A percentile compares a stretch with the other conserved stretches of the same genome.
phyloP scores from a whole-genome alignment of 2,888 invertebrate species.

The Nemapogon koenigi region DNA sequence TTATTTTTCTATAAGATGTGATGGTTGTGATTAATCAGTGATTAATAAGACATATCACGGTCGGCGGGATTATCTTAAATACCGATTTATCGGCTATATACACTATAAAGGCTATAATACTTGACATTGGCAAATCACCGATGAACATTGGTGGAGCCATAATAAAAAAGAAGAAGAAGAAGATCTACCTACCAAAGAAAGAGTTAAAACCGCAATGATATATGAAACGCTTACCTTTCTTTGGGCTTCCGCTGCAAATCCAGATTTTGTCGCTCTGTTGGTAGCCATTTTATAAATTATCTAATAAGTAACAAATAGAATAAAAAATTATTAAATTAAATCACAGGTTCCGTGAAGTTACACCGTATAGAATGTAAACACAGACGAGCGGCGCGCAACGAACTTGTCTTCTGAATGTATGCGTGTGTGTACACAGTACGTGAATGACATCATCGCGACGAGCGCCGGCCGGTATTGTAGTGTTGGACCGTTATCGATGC shows the following conservation, averaged over 20 bases:
- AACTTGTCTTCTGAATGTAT: slow-evolving; percentile 37
- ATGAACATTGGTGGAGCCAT: too few relatives aligned
- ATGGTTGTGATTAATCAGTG: too few relatives aligned
- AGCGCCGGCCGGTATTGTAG: slow-evolving; percentile 25
- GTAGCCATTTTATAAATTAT: slow-evolving; percentile 70
- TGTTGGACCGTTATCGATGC: slow-evolving; percentile 1
- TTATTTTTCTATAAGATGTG: too few relatives aligned
- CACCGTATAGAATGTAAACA: slow-evolving; percentile 47
- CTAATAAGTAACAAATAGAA: slow-evolving; percentile 24
- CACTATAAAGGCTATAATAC: too few relatives aligned
- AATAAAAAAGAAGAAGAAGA: too few relatives aligned
- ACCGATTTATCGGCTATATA: too few relatives aligned
- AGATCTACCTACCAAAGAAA: slow-evolving; percentile 1
- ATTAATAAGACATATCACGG: too few relatives aligned
- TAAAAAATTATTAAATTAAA: background rate
- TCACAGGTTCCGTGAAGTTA: slow-evolving; percentile 47
- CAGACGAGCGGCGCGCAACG: slow-evolving; percentile 34
- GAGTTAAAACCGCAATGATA: background rate
- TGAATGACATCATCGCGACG: slow-evolving; percentile 52
- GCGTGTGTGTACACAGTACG: slow-evolving; percentile 45
- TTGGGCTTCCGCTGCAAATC: slow-evolving; percentile 96
- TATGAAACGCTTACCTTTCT: slow-evolving; percentile 76
- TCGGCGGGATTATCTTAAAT: too few relatives aligned
- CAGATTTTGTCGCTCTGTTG: slow-evolving; percentile 87
- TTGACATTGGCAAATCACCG: too few relatives aligned